Base-by-base conservation (phyloP, 2,113 vertebrate species). In the Ondatra zibethicus region DNA sequence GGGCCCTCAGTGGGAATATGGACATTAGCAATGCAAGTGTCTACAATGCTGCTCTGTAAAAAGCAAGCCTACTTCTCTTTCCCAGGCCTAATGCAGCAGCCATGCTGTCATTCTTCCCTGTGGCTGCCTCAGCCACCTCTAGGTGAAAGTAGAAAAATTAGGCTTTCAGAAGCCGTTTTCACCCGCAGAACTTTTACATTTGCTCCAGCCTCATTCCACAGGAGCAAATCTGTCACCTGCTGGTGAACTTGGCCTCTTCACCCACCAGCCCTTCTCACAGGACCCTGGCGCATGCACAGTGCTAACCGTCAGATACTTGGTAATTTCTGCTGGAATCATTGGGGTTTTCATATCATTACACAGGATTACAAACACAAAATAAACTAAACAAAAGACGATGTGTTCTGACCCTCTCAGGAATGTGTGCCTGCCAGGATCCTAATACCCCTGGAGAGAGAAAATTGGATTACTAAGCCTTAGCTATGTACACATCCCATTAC, bases 391-490 rank as follows among this genome's bases (percentile, higher is more conserved):
- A 82, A 91, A 93, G 61, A 87, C 47, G 68, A 78, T 91, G 47
- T 68, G 29, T 86, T 55, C 84, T 94, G 85, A 90, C 68, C 92
- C 93, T 92, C 70, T 73, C 6, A 65, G 96, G 81, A 93, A 58
- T 96, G 66, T 88, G 52, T 55, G 81, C 82, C 72, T 91, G 7
- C 84, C 73, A 70, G 82, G 63, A 73, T 50, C 88, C 95, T 92
- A 76, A 85, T 81, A 92, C 92, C 86, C 65, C 58, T 91, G 21
- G 73, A 68, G 77, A 89, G 36, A 94, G 84, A 94, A 97, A 93
- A 93, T 50, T 89, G 89, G 92, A 95, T 96, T 93, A 94, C 81
- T 91, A 91, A 77, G 58, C 89, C 85, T 96, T 93, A 95, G 88
- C 85, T 93, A 50, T 86, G 92, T 73, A 93, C 95, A 94, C 85